Conservation (phyloP, 2,113 vertebrate genomes). For the Raja brachyura region DNA sequence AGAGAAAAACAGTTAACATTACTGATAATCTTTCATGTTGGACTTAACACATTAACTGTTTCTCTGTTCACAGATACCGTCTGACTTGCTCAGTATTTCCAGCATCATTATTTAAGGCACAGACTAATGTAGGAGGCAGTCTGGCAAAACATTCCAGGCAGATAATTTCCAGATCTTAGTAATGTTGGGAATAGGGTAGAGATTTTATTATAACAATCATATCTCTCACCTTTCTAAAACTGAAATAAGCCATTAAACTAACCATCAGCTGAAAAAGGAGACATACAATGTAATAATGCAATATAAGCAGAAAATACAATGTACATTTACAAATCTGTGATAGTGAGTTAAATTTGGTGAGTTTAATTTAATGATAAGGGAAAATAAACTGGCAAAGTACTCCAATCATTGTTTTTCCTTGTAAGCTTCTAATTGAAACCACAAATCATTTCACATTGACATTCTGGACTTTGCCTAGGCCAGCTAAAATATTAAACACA, state of each 20-base stretch:
- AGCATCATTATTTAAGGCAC: neutral
- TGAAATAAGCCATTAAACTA: neutral
- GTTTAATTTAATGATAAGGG: neutral
- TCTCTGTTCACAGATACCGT: too few relatives aligned
- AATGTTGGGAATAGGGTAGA: neutral
- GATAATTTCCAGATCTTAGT: too few relatives aligned
- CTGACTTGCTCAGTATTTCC: too few relatives aligned
- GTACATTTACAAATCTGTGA: neutral
- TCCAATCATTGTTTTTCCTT: neutral
- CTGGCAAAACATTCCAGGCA: too few relatives aligned
- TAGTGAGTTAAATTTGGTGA: neutral
- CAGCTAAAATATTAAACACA: neutral
- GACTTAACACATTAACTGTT: too few relatives aligned
- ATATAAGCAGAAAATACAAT: neutral
- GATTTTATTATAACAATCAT: neutral
- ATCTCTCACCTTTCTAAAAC: neutral
- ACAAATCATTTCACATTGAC: neutral
- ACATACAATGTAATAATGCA: too few relatives aligned
- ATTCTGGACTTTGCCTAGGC: neutral
- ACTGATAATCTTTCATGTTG: too few relatives aligned
- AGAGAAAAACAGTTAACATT: too few relatives aligned
- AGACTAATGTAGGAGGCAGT: neutral
- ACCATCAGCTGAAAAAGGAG: neutral
- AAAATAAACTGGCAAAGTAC: neutral
- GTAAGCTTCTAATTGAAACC: neutral